These are phyloP conservation scores for Mastomys natalensis DNA, from an alignment of 2,113 vertebrate species.

Conservation along the genomic window DNA sequence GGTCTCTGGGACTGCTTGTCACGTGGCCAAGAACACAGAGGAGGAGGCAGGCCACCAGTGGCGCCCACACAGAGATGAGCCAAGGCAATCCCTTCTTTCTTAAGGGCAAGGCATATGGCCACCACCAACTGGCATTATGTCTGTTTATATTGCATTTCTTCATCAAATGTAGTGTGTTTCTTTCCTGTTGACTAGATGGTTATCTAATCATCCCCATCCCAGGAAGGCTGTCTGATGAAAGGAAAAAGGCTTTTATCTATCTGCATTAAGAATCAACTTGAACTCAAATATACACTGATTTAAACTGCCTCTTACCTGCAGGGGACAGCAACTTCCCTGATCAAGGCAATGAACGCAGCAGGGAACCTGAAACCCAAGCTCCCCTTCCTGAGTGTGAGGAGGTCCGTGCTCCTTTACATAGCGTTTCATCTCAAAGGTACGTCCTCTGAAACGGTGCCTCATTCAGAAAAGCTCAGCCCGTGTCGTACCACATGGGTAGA, in stretches of 20 bases:
- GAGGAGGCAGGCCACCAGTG: not conserved
- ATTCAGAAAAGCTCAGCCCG: not conserved
- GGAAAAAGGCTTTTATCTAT: conserved; percentile 13
- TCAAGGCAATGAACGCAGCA: conserved; percentile 95
- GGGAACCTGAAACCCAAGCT: conserved; percentile 96
- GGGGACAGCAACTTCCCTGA: conserved; percentile 92
- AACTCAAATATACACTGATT: not conserved
- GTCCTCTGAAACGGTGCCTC: not conserved
- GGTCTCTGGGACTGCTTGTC: not conserved
- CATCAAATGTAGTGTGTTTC: conserved; percentile 31
- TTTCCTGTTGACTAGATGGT: not conserved
- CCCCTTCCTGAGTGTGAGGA: conserved; percentile 92
- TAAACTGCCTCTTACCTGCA: conserved; percentile 78
- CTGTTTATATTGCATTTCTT: not conserved
- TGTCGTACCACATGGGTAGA: not conserved
- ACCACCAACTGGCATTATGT: not conserved
- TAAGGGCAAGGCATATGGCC: not conserved
- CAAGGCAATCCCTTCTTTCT: not conserved
- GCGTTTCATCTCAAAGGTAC: conserved; percentile 97
- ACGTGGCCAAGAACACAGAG: not conserved
- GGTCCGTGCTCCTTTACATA: conserved; percentile 92
- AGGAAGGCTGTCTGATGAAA: conserved; percentile 13
- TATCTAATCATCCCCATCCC: not conserved
- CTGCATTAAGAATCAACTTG: conserved; percentile 6
- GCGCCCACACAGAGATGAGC: not conserved